phyloP scores from a whole-genome alignment of 2,888 invertebrate species.

The Epirrhoe tristata region DNA sequence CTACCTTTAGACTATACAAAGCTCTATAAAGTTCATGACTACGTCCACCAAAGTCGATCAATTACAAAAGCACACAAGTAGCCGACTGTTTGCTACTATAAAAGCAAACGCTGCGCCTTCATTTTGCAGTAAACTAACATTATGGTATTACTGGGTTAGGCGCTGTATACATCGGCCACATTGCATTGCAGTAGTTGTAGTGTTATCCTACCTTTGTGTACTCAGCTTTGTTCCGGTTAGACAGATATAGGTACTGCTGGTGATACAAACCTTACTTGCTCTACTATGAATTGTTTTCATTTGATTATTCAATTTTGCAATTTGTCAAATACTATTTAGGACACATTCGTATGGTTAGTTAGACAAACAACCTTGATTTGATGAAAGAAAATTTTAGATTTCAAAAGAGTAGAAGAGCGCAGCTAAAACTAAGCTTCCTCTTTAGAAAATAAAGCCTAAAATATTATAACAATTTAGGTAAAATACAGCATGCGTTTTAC shows the following conservation, averaged over 20 bases:
- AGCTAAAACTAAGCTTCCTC: no score
- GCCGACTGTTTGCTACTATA: constrained; percentile 25
- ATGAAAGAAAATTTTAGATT: no score
- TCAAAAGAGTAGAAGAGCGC: no score
- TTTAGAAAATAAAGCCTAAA: no score
- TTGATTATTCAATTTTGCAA: no score
- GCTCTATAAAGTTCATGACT: constrained; percentile 20
- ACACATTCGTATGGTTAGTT: no score
- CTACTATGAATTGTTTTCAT: no score
- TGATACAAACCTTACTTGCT: background rate
- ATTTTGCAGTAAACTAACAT: constrained; percentile 43
- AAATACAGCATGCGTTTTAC: no score
- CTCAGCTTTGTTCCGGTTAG: constrained; percentile 8
- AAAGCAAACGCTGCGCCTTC: constrained; percentile 45
- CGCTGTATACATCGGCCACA: constrained; percentile 14
- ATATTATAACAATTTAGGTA: no score
- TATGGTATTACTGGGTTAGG: constrained; percentile 29
- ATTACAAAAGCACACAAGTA: constrained; percentile 31
- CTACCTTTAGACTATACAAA: background rate
- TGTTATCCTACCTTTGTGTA: constrained; percentile 18
- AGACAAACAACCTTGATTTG: no score
- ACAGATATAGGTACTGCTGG: background rate
- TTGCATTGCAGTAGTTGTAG: constrained; percentile 31
- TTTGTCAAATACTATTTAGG: no score
- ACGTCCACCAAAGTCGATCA: constrained; percentile 19